Evolutionary conservation across 2,888 invertebrate genomes (phyloP).

Genomic region (Drosophila fungiperda): DNA sequence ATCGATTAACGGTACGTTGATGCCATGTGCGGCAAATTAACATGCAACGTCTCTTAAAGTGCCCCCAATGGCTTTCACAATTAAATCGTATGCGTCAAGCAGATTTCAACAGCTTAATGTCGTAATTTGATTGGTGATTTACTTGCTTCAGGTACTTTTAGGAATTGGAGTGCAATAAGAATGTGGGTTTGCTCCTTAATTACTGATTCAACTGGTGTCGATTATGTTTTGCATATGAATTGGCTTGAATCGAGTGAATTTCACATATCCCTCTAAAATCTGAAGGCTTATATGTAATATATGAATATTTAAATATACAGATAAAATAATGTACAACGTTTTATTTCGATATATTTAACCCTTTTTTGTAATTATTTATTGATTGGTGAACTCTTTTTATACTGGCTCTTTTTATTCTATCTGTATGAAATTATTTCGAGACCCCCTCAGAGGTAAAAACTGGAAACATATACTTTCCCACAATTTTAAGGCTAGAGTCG

Average conservation of each 20-base stretch:
- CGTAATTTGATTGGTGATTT: neutral
- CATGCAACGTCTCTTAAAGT: conserved; percentile 7
- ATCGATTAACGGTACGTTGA: conserved; percentile 50
- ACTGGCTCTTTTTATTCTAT: neutral
- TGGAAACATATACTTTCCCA: too few relatives aligned
- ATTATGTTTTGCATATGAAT: neutral
- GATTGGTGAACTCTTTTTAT: neutral
- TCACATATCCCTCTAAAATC: neutral
- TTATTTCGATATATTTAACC: neutral
- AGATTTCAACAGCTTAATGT: neutral
- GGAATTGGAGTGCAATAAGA: neutral
- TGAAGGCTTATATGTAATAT: neutral
- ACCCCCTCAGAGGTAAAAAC: too few relatives aligned
- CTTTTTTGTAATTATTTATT: neutral
- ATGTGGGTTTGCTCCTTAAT: neutral
- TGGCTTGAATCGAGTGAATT: neutral
- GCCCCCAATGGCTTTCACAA: conserved; percentile 1
- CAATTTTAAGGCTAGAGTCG: too few relatives aligned
- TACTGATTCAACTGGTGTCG: neutral
- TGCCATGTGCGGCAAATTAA: conserved; percentile 34
- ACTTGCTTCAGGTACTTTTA: neutral
- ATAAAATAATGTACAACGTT: neutral
- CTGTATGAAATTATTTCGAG: too few relatives aligned
- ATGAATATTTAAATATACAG: neutral
- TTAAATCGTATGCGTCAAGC: neutral